A percentile compares a stretch with the other conserved stretches of the same genome.
Conservation (phyloP, 2,113 vertebrate genomes). For the Chunga burmeisteri region DNA sequence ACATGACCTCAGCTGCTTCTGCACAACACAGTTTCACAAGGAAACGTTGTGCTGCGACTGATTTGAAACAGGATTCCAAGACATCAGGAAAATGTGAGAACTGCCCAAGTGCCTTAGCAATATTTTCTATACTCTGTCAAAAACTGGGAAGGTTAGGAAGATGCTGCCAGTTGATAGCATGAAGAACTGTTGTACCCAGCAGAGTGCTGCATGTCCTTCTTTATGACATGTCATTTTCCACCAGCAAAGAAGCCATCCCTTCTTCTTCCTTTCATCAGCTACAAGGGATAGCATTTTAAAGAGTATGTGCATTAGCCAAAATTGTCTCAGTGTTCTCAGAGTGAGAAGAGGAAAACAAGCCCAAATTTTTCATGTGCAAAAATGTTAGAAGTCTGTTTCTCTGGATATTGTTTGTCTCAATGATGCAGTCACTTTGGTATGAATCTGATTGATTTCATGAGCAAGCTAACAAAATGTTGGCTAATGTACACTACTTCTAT, state of each 20-base stretch:
- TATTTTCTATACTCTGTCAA: neutral
- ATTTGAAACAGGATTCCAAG: neutral
- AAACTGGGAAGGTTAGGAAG: neutral
- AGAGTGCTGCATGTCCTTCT: neutral
- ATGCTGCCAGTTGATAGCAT: neutral
- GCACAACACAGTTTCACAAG: neutral
- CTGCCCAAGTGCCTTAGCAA: neutral
- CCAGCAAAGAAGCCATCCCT: neutral
- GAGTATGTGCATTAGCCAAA: neutral
- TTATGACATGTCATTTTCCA: neutral
- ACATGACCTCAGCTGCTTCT: neutral
- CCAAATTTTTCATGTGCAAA: neutral
- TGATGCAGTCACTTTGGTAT: neutral
- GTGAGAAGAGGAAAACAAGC: neutral
- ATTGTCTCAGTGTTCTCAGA: neutral
- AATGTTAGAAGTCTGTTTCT: neutral
- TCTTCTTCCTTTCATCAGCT: neutral
- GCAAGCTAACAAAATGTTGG: neutral
- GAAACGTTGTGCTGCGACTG: neutral
- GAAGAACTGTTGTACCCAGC: neutral
- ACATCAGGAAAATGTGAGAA: neutral
- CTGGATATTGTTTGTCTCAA: neutral
- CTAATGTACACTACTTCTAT: neutral
- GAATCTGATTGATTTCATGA: conserved; percentile 1
- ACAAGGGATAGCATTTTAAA: neutral